Evolutionary conservation across 2,888 invertebrate genomes (phyloP).

Genomic region (Leptarthrus brevirostris): DNA sequence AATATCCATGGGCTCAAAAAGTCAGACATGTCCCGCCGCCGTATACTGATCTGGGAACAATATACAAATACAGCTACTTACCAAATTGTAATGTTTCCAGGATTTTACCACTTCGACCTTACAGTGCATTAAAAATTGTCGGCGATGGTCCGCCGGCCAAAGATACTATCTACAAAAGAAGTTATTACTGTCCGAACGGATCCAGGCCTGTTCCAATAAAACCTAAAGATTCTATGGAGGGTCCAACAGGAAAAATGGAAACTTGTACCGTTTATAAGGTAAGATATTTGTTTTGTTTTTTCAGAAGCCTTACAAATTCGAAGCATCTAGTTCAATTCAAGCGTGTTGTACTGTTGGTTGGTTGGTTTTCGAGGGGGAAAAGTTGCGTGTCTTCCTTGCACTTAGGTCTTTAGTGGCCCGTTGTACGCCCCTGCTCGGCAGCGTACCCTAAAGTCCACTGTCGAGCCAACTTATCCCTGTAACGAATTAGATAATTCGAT

Average conservation of each 20-base stretch:
- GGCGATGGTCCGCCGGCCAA: constrained; percentile 55
- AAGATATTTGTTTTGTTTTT: constrained; percentile 1
- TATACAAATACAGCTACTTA: constrained; percentile 65
- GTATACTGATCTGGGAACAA: constrained; percentile 60
- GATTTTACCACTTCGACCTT: constrained; percentile 58
- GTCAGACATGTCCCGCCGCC: constrained; percentile 61
- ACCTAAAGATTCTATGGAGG: constrained; percentile 1
- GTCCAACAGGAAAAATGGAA: constrained; percentile 53
- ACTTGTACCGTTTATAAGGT: constrained; percentile 64
- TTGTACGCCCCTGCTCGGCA: too few relatives aligned
- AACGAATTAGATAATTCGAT: too few relatives aligned
- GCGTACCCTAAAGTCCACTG: too few relatives aligned
- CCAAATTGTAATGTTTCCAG: constrained; percentile 61
- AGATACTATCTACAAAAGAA: constrained; percentile 57
- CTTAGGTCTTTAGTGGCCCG: too few relatives aligned
- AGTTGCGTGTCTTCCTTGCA: too few relatives aligned
- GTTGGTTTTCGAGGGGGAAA: too few relatives aligned
- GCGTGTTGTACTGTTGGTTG: too few relatives aligned
- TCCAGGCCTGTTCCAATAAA: not conserved
- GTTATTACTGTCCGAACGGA: constrained; percentile 5
- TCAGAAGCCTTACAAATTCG: too few relatives aligned
- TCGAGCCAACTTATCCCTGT: too few relatives aligned
- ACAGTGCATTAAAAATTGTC: constrained; percentile 59
- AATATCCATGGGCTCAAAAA: constrained; percentile 63
- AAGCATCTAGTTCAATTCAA: too few relatives aligned